Evolutionary conservation across 2,797 vertebrate species (phyloP).

Genomic region (Danionella dracula): DNA sequence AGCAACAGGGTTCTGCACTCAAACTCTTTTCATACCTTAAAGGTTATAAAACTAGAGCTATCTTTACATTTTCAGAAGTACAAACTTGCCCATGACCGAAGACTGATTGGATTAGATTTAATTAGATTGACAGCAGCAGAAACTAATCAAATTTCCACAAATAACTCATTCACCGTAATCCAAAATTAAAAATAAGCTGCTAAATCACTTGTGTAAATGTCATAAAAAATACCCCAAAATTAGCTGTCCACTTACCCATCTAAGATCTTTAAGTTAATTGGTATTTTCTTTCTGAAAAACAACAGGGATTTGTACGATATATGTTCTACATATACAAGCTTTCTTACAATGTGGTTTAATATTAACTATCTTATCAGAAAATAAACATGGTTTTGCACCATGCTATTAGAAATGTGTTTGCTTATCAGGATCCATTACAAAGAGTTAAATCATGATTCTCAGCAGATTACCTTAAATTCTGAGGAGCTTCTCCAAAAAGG

Average conservation of each 20-base stretch:
- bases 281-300: conserved; percentile 82
- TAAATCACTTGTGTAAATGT: conserved; percentile 58
- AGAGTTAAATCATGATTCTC: neutral
- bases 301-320: conserved; percentile 72
- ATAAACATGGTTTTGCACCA: too few relatives aligned
- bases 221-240: conserved; percentile 60
- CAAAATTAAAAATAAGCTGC: conserved; percentile 51
- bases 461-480: conserved; percentile 88
- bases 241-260: conserved; percentile 71
- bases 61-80: neutral
- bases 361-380: too few relatives aligned
- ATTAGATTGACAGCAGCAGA: conserved; percentile 51
- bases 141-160: conserved; percentile 56
- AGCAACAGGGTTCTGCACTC: conserved; percentile 13
- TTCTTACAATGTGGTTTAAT: conserved; percentile 22
- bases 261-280: conserved; percentile 77
- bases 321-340: conserved; percentile 55
- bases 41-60: neutral
- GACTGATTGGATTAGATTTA: conserved; percentile 59
- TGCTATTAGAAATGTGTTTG: too few relatives aligned
- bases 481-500: conserved; percentile 98
- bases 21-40: neutral
- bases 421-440: too few relatives aligned
- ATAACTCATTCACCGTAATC: conserved; percentile 27
- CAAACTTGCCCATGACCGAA: neutral